A percentile compares a stretch with the other conserved stretches of the same genome.
These are phyloP conservation scores for Columba janthina DNA, from an alignment of 2,113 vertebrate genomes.

Conservation along the genomic window DNA sequence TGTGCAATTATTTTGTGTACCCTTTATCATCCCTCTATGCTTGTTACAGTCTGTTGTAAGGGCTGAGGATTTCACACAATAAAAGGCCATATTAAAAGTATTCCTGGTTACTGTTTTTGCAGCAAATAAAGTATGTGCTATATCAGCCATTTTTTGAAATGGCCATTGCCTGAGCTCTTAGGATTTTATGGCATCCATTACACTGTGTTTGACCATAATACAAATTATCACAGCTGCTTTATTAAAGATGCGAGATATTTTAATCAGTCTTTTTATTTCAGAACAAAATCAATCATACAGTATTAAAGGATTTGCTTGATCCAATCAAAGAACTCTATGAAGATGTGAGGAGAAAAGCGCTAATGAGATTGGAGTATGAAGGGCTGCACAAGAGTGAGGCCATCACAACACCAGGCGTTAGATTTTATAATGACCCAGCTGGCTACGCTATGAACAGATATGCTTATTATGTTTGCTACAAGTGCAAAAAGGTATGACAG, in stretches of 20 bases:
- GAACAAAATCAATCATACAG: conserved; percentile 99
- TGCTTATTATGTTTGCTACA: conserved; percentile 98
- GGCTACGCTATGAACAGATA: conserved; percentile 99
- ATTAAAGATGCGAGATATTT: background rate
- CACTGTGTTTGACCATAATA: background rate
- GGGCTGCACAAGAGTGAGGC: conserved; percentile 98
- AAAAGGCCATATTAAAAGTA: background rate
- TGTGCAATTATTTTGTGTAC: background rate
- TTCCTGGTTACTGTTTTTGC: background rate
- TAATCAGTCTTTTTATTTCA: conserved; percentile 66
- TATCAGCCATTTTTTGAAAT: background rate
- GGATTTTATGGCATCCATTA: background rate
- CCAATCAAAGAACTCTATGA: conserved; percentile 98
- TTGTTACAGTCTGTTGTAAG: background rate
- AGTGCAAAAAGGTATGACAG: conserved; percentile 93
- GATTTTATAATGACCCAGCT: conserved; percentile 96
- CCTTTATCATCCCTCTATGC: background rate
- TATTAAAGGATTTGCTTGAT: conserved; percentile 96
- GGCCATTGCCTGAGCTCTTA: accelerated
- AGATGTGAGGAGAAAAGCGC: conserved; percentile 95
- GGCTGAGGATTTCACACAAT: background rate
- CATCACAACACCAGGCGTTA: conserved; percentile 94
- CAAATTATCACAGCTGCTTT: background rate
- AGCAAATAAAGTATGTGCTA: background rate
- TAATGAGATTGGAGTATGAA: conserved; percentile 98